These are phyloP conservation scores for Siniperca undulata DNA, from an alignment of 2,797 vertebrate genomes.

Conservation along the genomic window DNA sequence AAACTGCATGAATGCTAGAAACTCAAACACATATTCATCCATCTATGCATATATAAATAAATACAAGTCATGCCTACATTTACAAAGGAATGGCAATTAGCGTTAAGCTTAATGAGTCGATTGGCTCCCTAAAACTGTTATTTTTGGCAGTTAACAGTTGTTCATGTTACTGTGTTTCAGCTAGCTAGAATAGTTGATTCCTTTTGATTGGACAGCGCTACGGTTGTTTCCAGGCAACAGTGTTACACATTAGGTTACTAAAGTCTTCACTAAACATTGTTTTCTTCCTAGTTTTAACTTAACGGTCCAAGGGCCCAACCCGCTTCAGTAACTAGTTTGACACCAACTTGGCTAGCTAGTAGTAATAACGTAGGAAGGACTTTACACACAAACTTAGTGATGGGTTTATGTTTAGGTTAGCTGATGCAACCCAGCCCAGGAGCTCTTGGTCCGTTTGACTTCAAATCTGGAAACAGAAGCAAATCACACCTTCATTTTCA, in stretches of 20 bases:
- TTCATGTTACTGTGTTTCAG: too few species aligned
- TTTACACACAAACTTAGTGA: not conserved
- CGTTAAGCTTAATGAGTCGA: accelerated
- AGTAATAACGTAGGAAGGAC: not conserved
- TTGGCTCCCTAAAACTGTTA: not conserved
- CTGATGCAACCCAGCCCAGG: not conserved
- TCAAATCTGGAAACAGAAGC: not conserved
- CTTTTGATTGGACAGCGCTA: not conserved
- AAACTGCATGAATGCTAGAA: not conserved
- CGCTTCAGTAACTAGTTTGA: not conserved
- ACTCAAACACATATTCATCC: not conserved
- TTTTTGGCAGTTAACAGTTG: not conserved
- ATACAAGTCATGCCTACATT: not conserved
- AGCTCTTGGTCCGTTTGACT: not conserved
- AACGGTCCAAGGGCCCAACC: not conserved
- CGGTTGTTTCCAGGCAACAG: not conserved
- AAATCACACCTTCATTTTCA: not conserved
- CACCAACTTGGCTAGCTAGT: not conserved
- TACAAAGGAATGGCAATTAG: not conserved
- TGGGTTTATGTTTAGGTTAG: not conserved
- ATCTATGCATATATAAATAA: not conserved
- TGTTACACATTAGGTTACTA: not conserved
- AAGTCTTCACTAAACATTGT: not conserved
- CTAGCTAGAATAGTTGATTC: not conserved
- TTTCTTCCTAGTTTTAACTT: not conserved